Percentiles rank a stretch among this genome's conserved stretches.
These are phyloP conservation scores for Pteronura brasiliensis DNA, from an alignment of 2,113 vertebrate genomes.

Conservation along the genomic window DNA sequence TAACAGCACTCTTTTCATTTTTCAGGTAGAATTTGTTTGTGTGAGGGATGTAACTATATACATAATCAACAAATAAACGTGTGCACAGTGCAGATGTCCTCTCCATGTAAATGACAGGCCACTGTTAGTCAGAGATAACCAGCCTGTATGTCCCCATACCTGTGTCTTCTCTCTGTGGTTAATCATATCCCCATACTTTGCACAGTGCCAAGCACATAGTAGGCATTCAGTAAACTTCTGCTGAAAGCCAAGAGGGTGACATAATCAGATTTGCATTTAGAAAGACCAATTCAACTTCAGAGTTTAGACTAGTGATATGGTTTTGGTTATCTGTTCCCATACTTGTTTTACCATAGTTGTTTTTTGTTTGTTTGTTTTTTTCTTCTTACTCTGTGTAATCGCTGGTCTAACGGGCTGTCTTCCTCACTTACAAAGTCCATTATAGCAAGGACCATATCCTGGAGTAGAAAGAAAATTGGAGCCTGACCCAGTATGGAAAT, in stretches of 20 bases:
- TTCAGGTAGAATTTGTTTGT: not conserved
- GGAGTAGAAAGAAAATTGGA: not conserved
- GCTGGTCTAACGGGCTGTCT: not conserved
- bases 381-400: not conserved
- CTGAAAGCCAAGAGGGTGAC: not conserved
- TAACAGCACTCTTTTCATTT: not conserved
- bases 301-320: not conserved
- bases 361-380: not conserved
- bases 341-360: not conserved
- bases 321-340: not conserved
- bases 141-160: not conserved
- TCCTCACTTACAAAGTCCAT: not conserved
- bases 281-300: not conserved
- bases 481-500: not conserved
- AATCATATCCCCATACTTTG: not conserved
- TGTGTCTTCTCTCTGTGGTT: not conserved
- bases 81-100: not conserved
- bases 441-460: not conserved
- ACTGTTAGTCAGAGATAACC: not conserved
- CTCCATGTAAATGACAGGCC: not conserved
- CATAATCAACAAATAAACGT: not conserved
- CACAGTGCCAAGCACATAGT: not conserved
- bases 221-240: not conserved
- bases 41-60: not conserved
- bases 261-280: not conserved